phyloP scores from a whole-genome alignment of 1,140 invertebrate species.

The Muscidifurax raptorellus region DNA sequence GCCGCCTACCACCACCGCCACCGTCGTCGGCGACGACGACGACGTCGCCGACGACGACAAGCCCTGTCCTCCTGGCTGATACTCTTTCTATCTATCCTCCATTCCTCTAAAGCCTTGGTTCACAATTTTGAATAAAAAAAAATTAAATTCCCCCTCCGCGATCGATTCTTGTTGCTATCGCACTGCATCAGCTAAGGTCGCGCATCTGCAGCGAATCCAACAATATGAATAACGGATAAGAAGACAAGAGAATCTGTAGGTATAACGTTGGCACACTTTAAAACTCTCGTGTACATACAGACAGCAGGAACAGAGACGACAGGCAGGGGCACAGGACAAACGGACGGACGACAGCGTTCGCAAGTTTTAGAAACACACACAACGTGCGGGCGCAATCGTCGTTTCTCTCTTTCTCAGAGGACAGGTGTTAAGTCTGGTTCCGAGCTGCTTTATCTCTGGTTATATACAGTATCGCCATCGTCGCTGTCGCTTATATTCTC shows the following conservation, averaged over 20 bases:
- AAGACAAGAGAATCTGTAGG: too few relatives aligned
- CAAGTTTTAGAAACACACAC: slow-evolving; percentile 10
- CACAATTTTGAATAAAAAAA: too few relatives aligned
- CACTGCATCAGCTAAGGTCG: too few relatives aligned
- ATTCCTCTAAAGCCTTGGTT: slow-evolving; percentile 7
- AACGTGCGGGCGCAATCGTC: slow-evolving; percentile 44
- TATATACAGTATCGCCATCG: slow-evolving; percentile 17
- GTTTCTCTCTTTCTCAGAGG: not conserved
- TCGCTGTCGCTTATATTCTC: not conserved
- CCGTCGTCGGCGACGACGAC: slow-evolving; percentile 55
- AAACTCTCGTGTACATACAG: not conserved
- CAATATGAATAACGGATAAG: too few relatives aligned
- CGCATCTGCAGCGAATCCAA: too few relatives aligned
- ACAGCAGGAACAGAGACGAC: not conserved
- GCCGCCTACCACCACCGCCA: too few relatives aligned
- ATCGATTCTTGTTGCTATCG: too few relatives aligned
- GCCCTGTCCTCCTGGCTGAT: not conserved
- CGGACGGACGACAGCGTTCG: not conserved
- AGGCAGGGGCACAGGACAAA: not conserved
- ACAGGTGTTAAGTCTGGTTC: slow-evolving; percentile 49
- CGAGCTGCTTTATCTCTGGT: slow-evolving; percentile 28
- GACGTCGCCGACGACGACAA: slow-evolving; percentile 40
- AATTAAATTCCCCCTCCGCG: too few relatives aligned
- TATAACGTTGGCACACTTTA: not conserved
- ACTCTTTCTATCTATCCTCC: slow-evolving; percentile 51